Evolutionary conservation across 2,797 vertebrate genomes (phyloP), one percentile per base, ranked within the genome.

Genomic region (Linurgus olivaceus): DNA sequence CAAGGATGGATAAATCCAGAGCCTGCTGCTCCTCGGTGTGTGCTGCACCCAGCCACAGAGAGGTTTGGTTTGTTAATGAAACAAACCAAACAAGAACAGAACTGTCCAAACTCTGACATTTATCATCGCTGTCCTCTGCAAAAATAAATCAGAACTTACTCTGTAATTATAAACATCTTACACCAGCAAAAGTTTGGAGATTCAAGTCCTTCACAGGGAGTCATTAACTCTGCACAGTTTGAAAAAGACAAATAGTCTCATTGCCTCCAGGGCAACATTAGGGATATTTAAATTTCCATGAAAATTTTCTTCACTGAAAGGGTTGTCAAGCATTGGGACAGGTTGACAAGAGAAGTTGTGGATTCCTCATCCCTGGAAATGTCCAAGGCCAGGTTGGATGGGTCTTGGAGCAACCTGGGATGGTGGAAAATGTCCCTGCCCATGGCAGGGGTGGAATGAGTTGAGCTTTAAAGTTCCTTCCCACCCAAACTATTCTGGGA

Each of bases 151-250:
- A 65, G 33, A 73, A 31, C n/a, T 38, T 50, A 9, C 52, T 57
- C 68, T 31, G 4, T 54, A 42, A 66, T 76, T 86, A 25, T 5
- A 54, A 59, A 47, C 44, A 37, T 17, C 31, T 80, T 57, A n/a
- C 0, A 0, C 47, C 58, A 84, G 48, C 15, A 24, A 9, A 58
- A 59, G 11, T 13, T 31, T 33, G 58, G 51, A 1, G 1, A 7
- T 35, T 59, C 18, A 19, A 45, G 40, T 20, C 44, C 25, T 71
- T 84, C 16, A 8, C 13, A 18, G 31, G 3, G 4, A 54, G 62
- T 74, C 28, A 47, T 51, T 63, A 42, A n/a, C 29, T 35, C 37
- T 20, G 40, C 45, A 13, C 5, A 3, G 25, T 28, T 89, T 1
- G 11, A 37, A 33, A 62, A 66, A 33, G 61, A 51, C 6, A 77